These are phyloP conservation scores for Exocentrus adspersus DNA, from an alignment of 2,888 invertebrate genomes.

Conservation along the genomic window DNA sequence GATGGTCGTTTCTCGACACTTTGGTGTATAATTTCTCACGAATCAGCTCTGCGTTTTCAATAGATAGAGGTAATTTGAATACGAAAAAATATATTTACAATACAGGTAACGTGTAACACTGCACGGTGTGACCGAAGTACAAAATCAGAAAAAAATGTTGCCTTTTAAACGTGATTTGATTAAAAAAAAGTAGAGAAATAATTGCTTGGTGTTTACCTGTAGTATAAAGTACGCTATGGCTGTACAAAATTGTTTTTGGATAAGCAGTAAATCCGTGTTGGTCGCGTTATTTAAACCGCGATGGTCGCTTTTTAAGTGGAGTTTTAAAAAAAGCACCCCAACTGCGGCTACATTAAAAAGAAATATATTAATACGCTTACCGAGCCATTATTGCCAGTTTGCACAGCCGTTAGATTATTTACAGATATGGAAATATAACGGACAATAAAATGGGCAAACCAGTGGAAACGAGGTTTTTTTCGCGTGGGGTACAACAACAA, in stretches of 20 bases:
- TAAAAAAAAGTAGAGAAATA: too few species aligned
- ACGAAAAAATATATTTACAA: not conserved
- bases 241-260: too few species aligned
- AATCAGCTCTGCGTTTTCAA: not conserved
- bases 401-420: conserved; percentile 31
- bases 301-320: too few species aligned
- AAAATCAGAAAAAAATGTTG: too few species aligned
- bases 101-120: too few species aligned
- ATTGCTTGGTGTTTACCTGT: too few species aligned
- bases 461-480: conserved; percentile 38
- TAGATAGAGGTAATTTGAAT: not conserved
- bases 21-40: not conserved
- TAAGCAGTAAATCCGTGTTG: too few species aligned
- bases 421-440: conserved; percentile 37
- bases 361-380: conserved; percentile 20
- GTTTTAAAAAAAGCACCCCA: too few species aligned
- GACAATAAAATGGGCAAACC: conserved; percentile 32
- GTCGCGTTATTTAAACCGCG: too few species aligned
- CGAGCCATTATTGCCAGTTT: conserved; percentile 30
- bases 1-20: not conserved
- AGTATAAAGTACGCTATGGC: too few species aligned
- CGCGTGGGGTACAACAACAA: conserved; percentile 46
- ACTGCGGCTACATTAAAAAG: not conserved
- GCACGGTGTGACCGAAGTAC: too few species aligned
- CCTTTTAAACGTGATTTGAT: too few species aligned